Evolutionary conservation across 2,113 vertebrate species (phyloP).

Genomic region (Indicator maculatus): DNA sequence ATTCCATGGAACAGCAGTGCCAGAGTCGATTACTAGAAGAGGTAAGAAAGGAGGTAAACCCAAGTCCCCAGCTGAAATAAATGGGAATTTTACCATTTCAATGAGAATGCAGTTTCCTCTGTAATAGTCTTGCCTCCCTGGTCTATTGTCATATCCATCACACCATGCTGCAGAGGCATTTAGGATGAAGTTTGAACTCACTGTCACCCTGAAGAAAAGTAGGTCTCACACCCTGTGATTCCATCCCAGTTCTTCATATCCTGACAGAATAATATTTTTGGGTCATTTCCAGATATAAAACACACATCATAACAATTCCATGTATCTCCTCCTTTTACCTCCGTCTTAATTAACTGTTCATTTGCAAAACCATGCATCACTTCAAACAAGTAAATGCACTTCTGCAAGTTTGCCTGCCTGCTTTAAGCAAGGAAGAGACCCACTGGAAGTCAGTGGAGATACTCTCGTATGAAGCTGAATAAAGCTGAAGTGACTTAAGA

Average conservation of each 20-base stretch:
- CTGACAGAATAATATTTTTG: background rate
- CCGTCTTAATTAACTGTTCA: background rate
- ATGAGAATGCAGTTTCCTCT: background rate
- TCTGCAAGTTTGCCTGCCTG: background rate
- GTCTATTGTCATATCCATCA: background rate
- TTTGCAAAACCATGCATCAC: background rate
- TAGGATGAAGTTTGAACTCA: background rate
- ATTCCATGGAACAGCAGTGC: background rate
- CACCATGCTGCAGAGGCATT: background rate
- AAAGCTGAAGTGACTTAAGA: background rate
- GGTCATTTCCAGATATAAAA: background rate
- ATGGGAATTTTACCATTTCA: background rate
- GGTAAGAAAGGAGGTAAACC: background rate
- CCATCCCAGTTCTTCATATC: background rate
- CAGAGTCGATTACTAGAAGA: background rate
- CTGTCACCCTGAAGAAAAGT: background rate
- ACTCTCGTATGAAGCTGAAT: background rate
- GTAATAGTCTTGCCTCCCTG: background rate
- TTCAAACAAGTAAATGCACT: background rate
- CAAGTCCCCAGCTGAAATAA: background rate
- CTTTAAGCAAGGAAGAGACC: background rate
- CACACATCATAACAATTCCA: background rate
- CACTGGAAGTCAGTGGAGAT: background rate
- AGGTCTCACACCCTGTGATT: background rate
- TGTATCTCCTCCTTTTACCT: fast-evolving